Evolutionary conservation across 30 jellyfish, hydroid and myxozoan species (phyloP).

Genomic region (Nemopilema nomurai): DNA sequence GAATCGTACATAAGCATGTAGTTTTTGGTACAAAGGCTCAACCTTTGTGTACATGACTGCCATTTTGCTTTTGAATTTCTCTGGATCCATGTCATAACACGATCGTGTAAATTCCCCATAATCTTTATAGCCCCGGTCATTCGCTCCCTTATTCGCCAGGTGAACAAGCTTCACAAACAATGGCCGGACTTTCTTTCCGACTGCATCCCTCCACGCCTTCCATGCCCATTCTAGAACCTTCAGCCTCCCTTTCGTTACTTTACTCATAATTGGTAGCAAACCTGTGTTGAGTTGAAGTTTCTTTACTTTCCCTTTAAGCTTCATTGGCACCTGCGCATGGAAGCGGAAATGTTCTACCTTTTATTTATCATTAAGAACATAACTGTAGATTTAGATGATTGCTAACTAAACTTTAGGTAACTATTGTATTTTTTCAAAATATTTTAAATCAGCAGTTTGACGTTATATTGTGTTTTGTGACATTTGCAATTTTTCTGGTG

Average conservation of each 20-base stretch:
- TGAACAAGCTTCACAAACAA: constrained; percentile 64
- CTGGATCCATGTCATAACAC: constrained; percentile 77
- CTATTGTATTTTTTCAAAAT: background rate
- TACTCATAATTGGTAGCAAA: constrained; percentile 69
- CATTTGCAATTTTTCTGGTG: too few species aligned
- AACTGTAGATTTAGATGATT: too few species aligned
- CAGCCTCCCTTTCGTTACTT: constrained; percentile 45
- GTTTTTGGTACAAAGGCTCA: constrained; percentile 67
- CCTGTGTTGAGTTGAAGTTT: constrained; percentile 74
- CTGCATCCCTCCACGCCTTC: constrained; percentile 85
- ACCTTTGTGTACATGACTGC: constrained; percentile 47
- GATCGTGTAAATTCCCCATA: constrained; percentile 78
- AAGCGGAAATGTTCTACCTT: too few species aligned
- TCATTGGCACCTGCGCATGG: constrained; percentile 64
- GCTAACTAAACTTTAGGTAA: background rate
- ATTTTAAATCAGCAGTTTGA: too few species aligned
- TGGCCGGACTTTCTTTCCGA: constrained; percentile 77
- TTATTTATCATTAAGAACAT: too few species aligned
- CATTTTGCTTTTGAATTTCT: constrained; percentile 51
- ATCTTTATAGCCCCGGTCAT: constrained; percentile 86
- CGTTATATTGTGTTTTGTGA: too few species aligned
- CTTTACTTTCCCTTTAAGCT: constrained; percentile 33
- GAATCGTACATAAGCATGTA: constrained; percentile 82
- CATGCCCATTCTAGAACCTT: constrained; percentile 74
- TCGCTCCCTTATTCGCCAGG: constrained; percentile 84